phyloP scores from a whole-genome alignment of 2,797 vertebrate genomes.

The Ceryle rudis region DNA sequence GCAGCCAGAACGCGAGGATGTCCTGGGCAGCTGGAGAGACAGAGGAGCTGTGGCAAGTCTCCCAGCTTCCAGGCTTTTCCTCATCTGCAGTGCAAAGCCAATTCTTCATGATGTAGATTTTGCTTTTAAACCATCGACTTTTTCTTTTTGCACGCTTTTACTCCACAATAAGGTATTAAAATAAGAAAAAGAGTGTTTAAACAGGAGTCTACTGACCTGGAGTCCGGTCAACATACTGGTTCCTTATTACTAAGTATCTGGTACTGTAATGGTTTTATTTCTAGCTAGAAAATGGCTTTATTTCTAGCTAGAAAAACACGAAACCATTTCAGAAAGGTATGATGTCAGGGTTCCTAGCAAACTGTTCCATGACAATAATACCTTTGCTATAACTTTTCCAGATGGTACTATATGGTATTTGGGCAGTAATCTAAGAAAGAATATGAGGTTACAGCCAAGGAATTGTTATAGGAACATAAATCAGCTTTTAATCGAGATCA shows the following conservation, averaged over 20 bases:
- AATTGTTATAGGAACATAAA: neutral
- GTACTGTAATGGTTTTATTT: accelerated
- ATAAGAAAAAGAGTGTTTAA: neutral
- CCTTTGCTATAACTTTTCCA: neutral
- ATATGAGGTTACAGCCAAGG: neutral
- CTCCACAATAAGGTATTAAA: neutral
- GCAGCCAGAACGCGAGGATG: accelerated
- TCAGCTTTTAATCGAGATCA: neutral
- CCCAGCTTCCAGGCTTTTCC: neutral
- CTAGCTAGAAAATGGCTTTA: neutral
- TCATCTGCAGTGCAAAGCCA: accelerated
- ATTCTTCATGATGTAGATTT: neutral
- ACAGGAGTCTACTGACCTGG: neutral
- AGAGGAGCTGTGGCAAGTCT: neutral
- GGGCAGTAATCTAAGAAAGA: neutral
- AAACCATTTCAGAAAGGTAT: neutral
- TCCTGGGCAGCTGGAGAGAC: neutral
- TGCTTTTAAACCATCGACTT: neutral
- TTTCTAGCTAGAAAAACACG: neutral
- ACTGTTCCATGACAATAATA: neutral
- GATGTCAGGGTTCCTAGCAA: neutral
- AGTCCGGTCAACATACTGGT: neutral
- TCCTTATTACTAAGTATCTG: neutral
- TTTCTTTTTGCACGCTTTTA: neutral
- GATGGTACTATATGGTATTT: neutral